These are phyloP conservation scores for Cataglyphis rosenhaueri DNA, from an alignment of 2,888 invertebrate species.

Conservation along the genomic window DNA sequence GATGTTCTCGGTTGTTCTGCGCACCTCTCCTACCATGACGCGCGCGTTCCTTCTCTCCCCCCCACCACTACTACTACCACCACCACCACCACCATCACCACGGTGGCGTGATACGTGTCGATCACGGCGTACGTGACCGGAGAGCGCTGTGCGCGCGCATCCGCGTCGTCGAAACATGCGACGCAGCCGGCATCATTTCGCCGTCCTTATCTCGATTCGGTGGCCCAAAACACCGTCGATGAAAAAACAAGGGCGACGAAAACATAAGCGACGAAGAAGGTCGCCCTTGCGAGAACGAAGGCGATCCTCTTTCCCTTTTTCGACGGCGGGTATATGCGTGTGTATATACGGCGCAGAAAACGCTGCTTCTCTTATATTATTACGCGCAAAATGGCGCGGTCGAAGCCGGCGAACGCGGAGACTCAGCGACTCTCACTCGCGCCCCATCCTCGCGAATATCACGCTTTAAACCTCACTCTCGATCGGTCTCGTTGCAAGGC, in stretches of 20 bases:
- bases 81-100: neutral
- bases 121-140: conserved; percentile 66
- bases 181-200: conserved; percentile 52
- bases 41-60: neutral
- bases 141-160: conserved; percentile 70
- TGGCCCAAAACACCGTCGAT: neutral
- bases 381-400: conserved; percentile 48
- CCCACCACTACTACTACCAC: too few relatives aligned
- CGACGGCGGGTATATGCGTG: neutral
- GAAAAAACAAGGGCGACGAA: conserved; percentile 9
- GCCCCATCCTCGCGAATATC: neutral
- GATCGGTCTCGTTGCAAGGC: neutral
- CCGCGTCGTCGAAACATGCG: conserved; percentile 54
- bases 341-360: conserved; percentile 16
- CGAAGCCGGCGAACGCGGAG: conserved; percentile 51
- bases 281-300: neutral
- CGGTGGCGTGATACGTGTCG: conserved; percentile 1
- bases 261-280: neutral
- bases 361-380: conserved; percentile 6
- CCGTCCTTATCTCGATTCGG: conserved; percentile 54
- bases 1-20: neutral
- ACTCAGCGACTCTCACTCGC: conserved; percentile 66
- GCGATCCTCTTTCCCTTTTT: neutral
- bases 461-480: too few relatives aligned
- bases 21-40: neutral